These are phyloP conservation scores for Sylvicola cinctus DNA, from an alignment of 2,888 invertebrate genomes.

Conservation along the genomic window DNA sequence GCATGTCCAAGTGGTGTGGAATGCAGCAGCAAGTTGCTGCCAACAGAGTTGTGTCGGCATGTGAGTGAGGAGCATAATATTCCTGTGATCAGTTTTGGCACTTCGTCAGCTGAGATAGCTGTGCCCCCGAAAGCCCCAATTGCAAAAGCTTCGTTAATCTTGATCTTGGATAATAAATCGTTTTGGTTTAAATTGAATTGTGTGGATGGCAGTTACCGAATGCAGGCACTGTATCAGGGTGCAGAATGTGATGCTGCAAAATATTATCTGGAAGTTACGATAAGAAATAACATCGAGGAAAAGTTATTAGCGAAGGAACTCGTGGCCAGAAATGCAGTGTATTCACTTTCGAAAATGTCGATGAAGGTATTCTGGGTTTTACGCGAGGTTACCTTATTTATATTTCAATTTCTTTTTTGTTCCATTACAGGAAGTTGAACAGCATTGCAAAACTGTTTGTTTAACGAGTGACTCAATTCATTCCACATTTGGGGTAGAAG, in stretches of 20 bases:
- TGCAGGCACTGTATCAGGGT: constrained; percentile 13
- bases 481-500: no score
- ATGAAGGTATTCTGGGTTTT: no score
- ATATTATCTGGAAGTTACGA: constrained; percentile 17
- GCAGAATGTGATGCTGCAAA: constrained; percentile 14
- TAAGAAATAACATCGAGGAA: constrained; percentile 10
- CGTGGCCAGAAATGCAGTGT: background rate
- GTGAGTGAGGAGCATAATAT: constrained; percentile 12
- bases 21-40: constrained; percentile 10
- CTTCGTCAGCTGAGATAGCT: constrained; percentile 12
- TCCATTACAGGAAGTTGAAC: no score
- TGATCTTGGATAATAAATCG: constrained; percentile 11
- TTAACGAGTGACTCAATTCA: no score
- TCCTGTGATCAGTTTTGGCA: constrained; percentile 13
- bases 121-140: constrained; percentile 13
- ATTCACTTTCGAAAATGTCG: background rate
- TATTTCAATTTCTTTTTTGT: no score
- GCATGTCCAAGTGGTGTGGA: constrained; percentile 8
- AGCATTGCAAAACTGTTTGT: no score
- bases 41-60: constrained; percentile 11
- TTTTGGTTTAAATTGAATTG: constrained; percentile 13
- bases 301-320: constrained; percentile 4
- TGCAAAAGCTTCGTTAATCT: constrained; percentile 12
- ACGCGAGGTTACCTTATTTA: no score
- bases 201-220: constrained; percentile 12